A percentile compares a stretch with the other conserved stretches of the same genome.
Conservation (phyloP, 1,140 invertebrate genomes). For the Drosophila equinoxialis region DNA sequence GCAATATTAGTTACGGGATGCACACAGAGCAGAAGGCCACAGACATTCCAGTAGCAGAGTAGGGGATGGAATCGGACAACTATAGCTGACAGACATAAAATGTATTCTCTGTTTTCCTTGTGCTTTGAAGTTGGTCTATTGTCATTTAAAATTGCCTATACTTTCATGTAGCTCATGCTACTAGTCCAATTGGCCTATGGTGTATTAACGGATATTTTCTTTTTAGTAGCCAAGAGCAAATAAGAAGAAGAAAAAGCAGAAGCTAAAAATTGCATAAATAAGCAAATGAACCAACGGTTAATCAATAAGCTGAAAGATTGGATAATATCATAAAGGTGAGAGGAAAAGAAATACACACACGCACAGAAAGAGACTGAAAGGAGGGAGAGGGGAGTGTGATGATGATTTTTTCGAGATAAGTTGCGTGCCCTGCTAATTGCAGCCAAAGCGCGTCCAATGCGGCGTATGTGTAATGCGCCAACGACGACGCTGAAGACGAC, state of each 20-base stretch:
- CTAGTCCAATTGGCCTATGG: slow-evolving; percentile 9
- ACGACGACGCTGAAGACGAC: slow-evolving; percentile 11
- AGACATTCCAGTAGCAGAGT: no score
- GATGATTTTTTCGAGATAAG: slow-evolving; percentile 28
- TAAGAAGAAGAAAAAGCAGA: slow-evolving; percentile 8
- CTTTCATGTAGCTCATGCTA: neutral
- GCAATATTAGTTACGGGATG: slow-evolving; percentile 16
- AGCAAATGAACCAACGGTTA: slow-evolving; percentile 77
- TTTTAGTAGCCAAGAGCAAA: neutral
- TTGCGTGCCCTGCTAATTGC: slow-evolving; percentile 76
- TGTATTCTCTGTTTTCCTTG: no score
- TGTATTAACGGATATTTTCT: neutral
- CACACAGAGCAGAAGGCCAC: no score
- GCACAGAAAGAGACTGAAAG: neutral
- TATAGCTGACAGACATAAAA: no score
- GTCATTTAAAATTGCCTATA: no score
- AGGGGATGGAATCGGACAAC: no score
- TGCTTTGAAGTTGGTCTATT: no score
- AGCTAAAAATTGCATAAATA: slow-evolving; percentile 75
- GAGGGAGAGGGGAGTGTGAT: neutral
- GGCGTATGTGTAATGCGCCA: slow-evolving; percentile 73
- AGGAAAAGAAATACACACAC: neutral
- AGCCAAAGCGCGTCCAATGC: slow-evolving; percentile 58
- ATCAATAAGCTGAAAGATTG: slow-evolving; percentile 77
- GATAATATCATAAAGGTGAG: slow-evolving; percentile 58